Base-by-base conservation (phyloP, 2,797 vertebrate genomes). In the Syngnathus acus region DNA sequence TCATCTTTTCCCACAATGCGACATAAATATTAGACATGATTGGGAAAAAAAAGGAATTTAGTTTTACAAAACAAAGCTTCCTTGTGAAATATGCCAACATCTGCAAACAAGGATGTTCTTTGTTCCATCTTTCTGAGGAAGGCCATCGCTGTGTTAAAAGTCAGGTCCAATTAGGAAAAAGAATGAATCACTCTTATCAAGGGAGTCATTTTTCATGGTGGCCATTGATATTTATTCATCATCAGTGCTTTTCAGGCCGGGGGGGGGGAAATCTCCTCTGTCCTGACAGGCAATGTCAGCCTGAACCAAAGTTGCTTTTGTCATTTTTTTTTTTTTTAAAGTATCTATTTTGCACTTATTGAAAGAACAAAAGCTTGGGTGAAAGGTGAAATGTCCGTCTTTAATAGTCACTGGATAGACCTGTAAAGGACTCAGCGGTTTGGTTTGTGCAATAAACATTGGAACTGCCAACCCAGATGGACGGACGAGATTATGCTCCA, bases 271-370 rank as follows among this genome's bases (percentile, higher is more conserved):
- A 19, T 65, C 58, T 65, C 57, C 9, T 70, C 16, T 68, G n/a
- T 47, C 26, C 45, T 67, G 38, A 65, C 67, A 21, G 64, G 47
- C 0, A 8, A 58, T 51, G 9, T 65, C 58, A 42, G 59, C 54
- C 68, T 72, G 67, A 76, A 75, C 71, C 74, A 80, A 78, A 82
- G 78, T 72, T 80, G 59, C 70, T 78, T 32, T 38, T 57, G 37
- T 70, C 23, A 10, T 38, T 40, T 68, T 66, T 23, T 0, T 53
- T 11, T 13, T 47, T 48, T 53, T 40, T 9, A 11, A 16, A 0
- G 0, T 65, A 45, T 77, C 9, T 6, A 55, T 54, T 77, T 83
- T 82, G 71, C 74, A 78, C 71, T 70, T 76, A 54, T 55, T 69
- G 9, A 69, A 75, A 63, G 53, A 60, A 59, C 51, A 14, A 19